Conservation (phyloP, 2,113 vertebrate species). For the Rhinoderma darwinii region DNA sequence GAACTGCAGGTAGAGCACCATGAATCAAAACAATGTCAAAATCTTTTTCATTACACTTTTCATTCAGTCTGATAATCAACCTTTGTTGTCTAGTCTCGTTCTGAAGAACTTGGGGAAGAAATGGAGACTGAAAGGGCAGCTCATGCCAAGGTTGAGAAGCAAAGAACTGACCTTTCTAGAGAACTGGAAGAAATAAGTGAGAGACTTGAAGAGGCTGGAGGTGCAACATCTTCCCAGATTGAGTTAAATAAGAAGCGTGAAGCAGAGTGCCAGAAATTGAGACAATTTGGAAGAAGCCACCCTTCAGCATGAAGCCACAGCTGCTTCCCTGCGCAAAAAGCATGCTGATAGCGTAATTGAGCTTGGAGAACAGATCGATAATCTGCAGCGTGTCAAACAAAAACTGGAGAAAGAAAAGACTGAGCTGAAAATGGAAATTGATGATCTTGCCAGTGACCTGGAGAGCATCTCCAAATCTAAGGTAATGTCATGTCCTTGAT, state of each 20-base stretch:
- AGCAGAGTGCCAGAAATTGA: slow-evolving; percentile 73
- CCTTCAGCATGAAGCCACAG: slow-evolving; percentile 75
- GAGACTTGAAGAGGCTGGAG: slow-evolving; percentile 84
- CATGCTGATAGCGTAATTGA: slow-evolving; percentile 65
- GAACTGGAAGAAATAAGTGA: slow-evolving; percentile 84
- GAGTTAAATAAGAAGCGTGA: slow-evolving; percentile 80
- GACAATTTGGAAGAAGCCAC: slow-evolving; percentile 77
- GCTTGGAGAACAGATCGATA: slow-evolving; percentile 73
- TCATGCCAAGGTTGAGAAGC: slow-evolving; percentile 68
- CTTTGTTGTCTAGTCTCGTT: slow-evolving; percentile 65
- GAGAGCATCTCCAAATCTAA: slow-evolving; percentile 74
- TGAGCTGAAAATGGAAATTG: slow-evolving; percentile 71
- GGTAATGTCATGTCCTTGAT: slow-evolving; percentile 69
- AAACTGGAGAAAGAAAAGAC: slow-evolving; percentile 78
- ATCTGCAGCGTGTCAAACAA: slow-evolving; percentile 74
- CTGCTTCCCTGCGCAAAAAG: slow-evolving; percentile 67
- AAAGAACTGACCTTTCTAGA: slow-evolving; percentile 69
- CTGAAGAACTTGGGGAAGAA: slow-evolving; percentile 73
- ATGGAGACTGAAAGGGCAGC: slow-evolving; percentile 66
- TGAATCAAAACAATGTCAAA: not conserved
- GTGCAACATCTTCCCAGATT: slow-evolving; percentile 80
- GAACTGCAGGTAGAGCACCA: slow-evolving; percentile 70
- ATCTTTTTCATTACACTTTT: not conserved
- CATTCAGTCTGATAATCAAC: not conserved
- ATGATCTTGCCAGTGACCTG: slow-evolving; percentile 68